Evolutionary conservation across 2,113 vertebrate genomes (phyloP).

Genomic region (Acinonyx jubatus): DNA sequence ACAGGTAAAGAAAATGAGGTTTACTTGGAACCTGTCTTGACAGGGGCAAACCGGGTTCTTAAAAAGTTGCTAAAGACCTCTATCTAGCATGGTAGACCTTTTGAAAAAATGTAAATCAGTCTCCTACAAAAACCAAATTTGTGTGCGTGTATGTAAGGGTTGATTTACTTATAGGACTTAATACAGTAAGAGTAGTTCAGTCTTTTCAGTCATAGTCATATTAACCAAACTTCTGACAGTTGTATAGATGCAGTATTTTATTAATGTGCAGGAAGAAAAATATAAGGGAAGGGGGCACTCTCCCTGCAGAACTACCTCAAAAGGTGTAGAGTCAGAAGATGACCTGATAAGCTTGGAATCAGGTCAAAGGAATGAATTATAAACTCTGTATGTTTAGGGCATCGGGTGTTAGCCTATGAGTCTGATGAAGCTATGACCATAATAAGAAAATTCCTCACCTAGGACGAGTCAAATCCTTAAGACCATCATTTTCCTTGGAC

Average conservation of each 20-base stretch:
- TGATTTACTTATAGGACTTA: neutral
- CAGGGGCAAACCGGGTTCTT: neutral
- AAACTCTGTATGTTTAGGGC: neutral
- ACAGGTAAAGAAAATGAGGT: neutral
- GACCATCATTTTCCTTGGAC: neutral
- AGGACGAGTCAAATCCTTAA: neutral
- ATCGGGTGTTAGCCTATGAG: neutral
- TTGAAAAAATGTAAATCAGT: neutral
- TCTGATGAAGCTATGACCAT: neutral
- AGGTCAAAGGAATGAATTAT: neutral
- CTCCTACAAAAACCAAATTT: neutral
- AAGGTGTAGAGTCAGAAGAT: neutral
- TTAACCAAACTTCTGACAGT: neutral
- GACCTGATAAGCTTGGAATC: neutral
- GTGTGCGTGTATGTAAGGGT: neutral
- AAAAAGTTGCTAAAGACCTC: conserved; percentile 29
- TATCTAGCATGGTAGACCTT: neutral
- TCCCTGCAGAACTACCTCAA: neutral
- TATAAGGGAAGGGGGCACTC: neutral
- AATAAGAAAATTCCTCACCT: neutral
- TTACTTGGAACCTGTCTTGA: neutral
- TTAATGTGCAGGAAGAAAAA: neutral
- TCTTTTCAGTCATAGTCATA: neutral
- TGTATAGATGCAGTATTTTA: neutral
- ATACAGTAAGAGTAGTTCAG: neutral